A percentile compares a stretch with the other conserved stretches of the same genome.
Conservation (phyloP, 2,113 vertebrate genomes). For the Thryonomys swinderianus region DNA sequence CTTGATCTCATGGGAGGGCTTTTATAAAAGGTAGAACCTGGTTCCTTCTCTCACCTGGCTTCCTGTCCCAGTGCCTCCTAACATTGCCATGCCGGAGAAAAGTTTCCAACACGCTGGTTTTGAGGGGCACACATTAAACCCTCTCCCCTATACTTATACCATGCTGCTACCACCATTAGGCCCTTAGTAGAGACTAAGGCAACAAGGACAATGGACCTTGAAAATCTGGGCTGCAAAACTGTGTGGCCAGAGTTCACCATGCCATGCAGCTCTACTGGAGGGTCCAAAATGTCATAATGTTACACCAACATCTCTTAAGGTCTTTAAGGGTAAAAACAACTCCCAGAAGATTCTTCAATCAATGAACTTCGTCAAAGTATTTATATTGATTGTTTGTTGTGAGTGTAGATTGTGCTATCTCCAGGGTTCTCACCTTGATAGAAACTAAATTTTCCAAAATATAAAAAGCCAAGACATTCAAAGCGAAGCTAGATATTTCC, state of each 20-base stretch:
- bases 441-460: background rate
- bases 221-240: background rate
- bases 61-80: background rate
- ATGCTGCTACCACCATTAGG: background rate
- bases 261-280: background rate
- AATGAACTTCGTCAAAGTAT: background rate
- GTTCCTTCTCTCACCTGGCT: background rate
- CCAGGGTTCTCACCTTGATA: background rate
- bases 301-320: background rate
- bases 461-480: slow-evolving; percentile 31
- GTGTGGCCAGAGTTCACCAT: background rate
- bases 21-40: background rate
- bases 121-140: background rate
- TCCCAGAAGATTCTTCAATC: background rate
- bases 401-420: background rate
- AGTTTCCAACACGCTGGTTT: background rate
- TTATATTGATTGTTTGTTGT: background rate
- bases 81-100: background rate
- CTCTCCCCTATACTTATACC: background rate
- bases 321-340: background rate
- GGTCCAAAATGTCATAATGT: background rate
- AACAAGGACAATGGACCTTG: no score
- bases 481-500: slow-evolving; percentile 65
- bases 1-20: background rate
- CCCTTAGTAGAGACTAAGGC: background rate